Evolutionary conservation across 2,113 vertebrate species (phyloP).

Genomic region (Nasalis larvatus): DNA sequence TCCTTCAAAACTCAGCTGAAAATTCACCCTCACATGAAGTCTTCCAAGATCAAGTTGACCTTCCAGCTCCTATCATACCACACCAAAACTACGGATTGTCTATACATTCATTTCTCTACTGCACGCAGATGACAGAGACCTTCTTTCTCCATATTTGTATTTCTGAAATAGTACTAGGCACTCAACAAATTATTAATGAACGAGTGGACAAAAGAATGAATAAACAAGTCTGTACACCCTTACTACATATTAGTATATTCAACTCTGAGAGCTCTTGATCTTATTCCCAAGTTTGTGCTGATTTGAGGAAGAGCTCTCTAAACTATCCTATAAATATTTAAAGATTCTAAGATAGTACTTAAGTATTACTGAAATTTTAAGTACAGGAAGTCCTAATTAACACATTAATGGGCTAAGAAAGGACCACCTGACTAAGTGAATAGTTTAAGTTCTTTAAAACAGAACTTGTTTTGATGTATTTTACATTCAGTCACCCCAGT

Average conservation of each 20-base stretch:
- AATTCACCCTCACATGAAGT: not conserved
- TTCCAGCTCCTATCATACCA: too few species aligned
- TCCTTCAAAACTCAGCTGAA: not conserved
- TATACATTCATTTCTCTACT: not conserved
- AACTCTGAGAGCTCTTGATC: slow-evolving; percentile 68
- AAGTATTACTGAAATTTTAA: slow-evolving; percentile 64
- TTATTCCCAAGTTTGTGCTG: slow-evolving; percentile 61
- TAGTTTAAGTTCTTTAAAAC: slow-evolving; percentile 41
- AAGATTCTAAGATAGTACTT: slow-evolving; percentile 68
- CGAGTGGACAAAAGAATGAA: slow-evolving; percentile 60
- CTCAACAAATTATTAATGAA: slow-evolving; percentile 54
- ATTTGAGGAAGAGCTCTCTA: slow-evolving; percentile 66
- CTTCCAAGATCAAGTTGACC: not conserved
- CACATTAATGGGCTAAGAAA: slow-evolving; percentile 66
- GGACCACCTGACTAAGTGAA: slow-evolving; percentile 61
- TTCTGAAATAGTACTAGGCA: not conserved
- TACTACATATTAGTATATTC: slow-evolving; percentile 37
- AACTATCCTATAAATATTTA: slow-evolving; percentile 77
- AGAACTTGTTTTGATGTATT: slow-evolving; percentile 24
- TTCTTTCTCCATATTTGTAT: not conserved
- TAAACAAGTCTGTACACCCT: slow-evolving; percentile 36
- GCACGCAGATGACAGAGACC: not conserved
- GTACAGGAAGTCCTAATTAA: slow-evolving; percentile 76
- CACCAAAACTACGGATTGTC: not conserved
- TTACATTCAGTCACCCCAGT: not conserved